Base-by-base conservation (phyloP, 2,888 invertebrate genomes). In the Tipula helvola region DNA sequence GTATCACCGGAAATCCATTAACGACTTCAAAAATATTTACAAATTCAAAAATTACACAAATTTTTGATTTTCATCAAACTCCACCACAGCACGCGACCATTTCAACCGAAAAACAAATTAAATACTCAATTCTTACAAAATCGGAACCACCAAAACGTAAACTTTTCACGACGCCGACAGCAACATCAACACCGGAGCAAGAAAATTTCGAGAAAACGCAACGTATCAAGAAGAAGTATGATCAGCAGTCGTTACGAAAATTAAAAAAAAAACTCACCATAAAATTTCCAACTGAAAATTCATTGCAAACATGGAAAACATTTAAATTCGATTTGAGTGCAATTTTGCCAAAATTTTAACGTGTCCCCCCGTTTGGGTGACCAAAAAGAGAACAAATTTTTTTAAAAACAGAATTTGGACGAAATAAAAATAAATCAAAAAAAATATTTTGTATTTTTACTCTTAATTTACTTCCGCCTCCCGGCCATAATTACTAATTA, bases 91-190 rank as follows among this genome's bases (percentile, higher is more conserved):
- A 36, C 39, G 41, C n/a, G 10, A 3, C 36, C 36, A 16, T 16
- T n/a, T 39, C 36, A 84, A 1, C 36, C n/a, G 83, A 84, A 84
- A 84, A 84, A 41, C 39, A 84, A 39, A 36, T 39, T 5, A 84
- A 84, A 84, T 39, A 39, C 13, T 39, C 41, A 84, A 84, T 84
- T 84, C 39, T 84, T 10, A 39, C 84, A 84, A 84, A 41, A 84
- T 84, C 84, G 5, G 84, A 84, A 7, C 84, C 84, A 84, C 84
- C 84, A 10, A 85, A 85, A 44, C 85, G 85, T 85, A 85, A 85
- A 85, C 42, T 85, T 16, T 85, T 85, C 18, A 8, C 39, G 16
- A 85, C 28, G 1, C 36, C 39, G 0, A 8, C 39, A 16, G 0
- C 85, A 85, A 85, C 18, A 3, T 42, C 42, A 18, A 85, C 42